These are phyloP conservation scores for Festucalex cinctus DNA, from an alignment of 2,113 vertebrate species.

Conservation along the genomic window DNA sequence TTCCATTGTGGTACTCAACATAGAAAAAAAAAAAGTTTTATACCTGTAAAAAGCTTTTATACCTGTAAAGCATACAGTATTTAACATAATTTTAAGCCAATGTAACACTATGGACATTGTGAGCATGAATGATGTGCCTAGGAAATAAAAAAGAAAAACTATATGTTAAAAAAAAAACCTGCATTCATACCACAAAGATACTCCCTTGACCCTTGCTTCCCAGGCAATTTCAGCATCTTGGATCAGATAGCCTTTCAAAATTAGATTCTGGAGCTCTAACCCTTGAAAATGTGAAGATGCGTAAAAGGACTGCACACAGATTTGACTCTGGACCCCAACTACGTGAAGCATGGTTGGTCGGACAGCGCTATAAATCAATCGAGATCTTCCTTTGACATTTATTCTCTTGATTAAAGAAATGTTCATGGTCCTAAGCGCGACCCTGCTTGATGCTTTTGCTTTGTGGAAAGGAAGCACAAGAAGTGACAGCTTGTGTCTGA, in stretches of 20 bases:
- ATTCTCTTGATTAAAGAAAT: not conserved
- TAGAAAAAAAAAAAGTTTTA: no score
- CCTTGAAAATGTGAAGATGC: not conserved
- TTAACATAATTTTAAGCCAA: no score
- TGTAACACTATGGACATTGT: no score
- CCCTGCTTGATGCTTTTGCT: not conserved
- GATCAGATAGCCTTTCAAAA: not conserved
- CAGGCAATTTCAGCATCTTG: not conserved
- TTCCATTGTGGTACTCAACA: no score
- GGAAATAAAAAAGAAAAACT: no score
- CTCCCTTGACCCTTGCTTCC: not conserved
- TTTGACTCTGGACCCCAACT: not conserved
- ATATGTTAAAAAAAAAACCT: not conserved
- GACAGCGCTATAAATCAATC: conserved; percentile 16
- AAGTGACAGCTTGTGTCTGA: conserved; percentile 20
- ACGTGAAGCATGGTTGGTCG: not conserved
- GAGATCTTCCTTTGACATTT: not conserved
- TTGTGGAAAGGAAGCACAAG: not conserved
- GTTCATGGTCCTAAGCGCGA: not conserved
- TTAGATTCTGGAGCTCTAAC: not conserved
- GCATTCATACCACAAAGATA: not conserved
- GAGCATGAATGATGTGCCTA: no score
- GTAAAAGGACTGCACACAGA: not conserved
- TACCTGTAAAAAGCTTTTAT: no score
- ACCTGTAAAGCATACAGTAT: no score